phyloP scores from a whole-genome alignment of 2,888 invertebrate species.

The Xylophagus ater region DNA sequence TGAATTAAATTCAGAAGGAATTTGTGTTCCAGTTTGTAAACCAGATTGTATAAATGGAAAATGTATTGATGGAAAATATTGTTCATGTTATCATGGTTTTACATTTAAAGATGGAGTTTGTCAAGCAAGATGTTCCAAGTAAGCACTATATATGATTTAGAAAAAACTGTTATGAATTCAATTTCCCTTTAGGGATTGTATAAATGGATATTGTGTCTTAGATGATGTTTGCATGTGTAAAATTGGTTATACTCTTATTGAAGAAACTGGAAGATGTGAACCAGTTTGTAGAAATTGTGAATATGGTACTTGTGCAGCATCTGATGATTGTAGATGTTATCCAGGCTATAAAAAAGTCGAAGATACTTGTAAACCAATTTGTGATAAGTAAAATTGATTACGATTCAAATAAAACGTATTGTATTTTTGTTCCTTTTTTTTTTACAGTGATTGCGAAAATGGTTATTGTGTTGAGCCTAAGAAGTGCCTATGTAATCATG shows the following conservation, averaged over 20 bases:
- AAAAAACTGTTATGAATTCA: background rate
- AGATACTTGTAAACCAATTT: conserved; percentile 20
- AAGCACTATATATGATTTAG: background rate
- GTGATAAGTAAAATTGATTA: too few species aligned
- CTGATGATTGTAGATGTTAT: conserved; percentile 25
- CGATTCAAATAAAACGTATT: too few species aligned
- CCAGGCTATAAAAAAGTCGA: conserved; percentile 20
- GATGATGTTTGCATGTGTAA: conserved; percentile 32
- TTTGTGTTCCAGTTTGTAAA: background rate
- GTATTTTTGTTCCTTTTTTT: too few species aligned
- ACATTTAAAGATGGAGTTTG: too few species aligned
- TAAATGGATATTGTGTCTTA: conserved; percentile 29
- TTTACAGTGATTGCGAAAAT: conserved; percentile 20
- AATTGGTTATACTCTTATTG: conserved; percentile 18
- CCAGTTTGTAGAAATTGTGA: conserved; percentile 28
- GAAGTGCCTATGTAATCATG: conserved; percentile 1
- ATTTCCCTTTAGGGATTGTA: conserved; percentile 25
- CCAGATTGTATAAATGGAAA: background rate
- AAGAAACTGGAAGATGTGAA: conserved; percentile 21
- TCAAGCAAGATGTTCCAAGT: background rate
- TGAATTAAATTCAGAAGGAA: too few species aligned
- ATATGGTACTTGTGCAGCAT: conserved; percentile 40
- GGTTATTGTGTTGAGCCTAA: conserved; percentile 20
- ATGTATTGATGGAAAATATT: too few species aligned
- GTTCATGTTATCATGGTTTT: too few species aligned